Evolutionary conservation across 2,113 vertebrate species (phyloP).

Genomic region (Xiphophorus hellerii): DNA sequence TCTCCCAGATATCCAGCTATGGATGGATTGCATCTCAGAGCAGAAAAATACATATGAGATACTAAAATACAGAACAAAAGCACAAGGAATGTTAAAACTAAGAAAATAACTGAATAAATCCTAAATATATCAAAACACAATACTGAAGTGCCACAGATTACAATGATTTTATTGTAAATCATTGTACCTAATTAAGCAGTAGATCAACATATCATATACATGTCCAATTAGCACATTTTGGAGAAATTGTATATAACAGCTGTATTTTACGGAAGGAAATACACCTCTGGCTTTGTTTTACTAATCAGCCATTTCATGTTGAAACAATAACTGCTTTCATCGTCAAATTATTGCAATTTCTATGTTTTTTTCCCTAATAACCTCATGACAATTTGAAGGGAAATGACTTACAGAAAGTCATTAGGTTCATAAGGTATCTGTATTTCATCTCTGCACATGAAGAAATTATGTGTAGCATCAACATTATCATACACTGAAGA

Average conservation of each 20-base stretch:
- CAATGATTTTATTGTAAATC: not conserved
- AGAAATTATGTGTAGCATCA: constrained; percentile 33
- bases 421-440: constrained; percentile 31
- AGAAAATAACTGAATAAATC: not conserved
- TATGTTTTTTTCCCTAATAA: constrained; percentile 51
- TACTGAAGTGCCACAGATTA: not conserved
- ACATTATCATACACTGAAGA: constrained; percentile 26
- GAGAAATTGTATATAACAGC: too few relatives aligned
- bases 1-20: too few relatives aligned
- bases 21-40: not conserved
- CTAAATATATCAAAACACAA: not conserved
- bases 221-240: too few relatives aligned
- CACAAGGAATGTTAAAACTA: not conserved
- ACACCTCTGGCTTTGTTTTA: constrained; percentile 6
- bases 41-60: not conserved
- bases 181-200: not conserved
- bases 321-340: constrained; percentile 33
- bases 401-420: constrained; percentile 50
- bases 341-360: constrained; percentile 36
- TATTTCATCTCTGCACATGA: constrained; percentile 30
- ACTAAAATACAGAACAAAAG: not conserved
- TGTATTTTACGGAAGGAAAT: too few relatives aligned
- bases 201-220: too few relatives aligned
- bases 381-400: constrained; percentile 43
- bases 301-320: constrained; percentile 37